Percentiles rank a stretch among this genome's conserved stretches.
Evolutionary conservation across 2,797 vertebrate species (phyloP).

Genomic region (Taenioides sp.): DNA sequence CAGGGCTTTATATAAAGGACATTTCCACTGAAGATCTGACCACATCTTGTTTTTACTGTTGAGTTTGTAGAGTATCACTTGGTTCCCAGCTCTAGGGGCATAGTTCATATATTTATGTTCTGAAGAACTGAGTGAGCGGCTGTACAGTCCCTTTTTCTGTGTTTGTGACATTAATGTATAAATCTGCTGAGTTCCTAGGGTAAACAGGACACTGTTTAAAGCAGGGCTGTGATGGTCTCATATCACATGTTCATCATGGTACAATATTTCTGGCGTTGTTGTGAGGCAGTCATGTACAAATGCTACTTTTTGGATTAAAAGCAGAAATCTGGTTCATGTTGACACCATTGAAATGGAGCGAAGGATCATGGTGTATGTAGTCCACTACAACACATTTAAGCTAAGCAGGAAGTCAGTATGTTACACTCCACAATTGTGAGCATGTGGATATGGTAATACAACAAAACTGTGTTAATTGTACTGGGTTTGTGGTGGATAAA

Average conservation of each 20-base stretch:
- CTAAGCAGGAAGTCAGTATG: too few relatives aligned
- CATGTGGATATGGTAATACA: too few relatives aligned
- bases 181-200: not conserved
- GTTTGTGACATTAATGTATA: not conserved
- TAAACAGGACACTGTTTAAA: not conserved
- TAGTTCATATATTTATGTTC: not conserved
- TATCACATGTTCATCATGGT: not conserved
- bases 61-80: not conserved
- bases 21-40: not conserved
- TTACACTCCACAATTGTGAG: too few relatives aligned
- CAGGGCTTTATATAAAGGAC: not conserved
- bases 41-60: too few relatives aligned
- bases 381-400: too few relatives aligned
- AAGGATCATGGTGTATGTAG: not conserved
- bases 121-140: not conserved
- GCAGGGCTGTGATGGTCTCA: too few relatives aligned
- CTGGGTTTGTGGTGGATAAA: too few relatives aligned
- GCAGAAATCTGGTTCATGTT: not conserved
- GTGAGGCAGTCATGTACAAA: not conserved
- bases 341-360: not conserved
- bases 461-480: too few relatives aligned
- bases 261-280: not conserved
- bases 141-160: not conserved
- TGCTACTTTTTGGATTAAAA: constrained; percentile 3
- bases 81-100: not conserved